Evolutionary conservation across 2,113 vertebrate genomes (phyloP), one percentile per base, ranked within the genome.

Genomic region (Microtus richardsoni): DNA sequence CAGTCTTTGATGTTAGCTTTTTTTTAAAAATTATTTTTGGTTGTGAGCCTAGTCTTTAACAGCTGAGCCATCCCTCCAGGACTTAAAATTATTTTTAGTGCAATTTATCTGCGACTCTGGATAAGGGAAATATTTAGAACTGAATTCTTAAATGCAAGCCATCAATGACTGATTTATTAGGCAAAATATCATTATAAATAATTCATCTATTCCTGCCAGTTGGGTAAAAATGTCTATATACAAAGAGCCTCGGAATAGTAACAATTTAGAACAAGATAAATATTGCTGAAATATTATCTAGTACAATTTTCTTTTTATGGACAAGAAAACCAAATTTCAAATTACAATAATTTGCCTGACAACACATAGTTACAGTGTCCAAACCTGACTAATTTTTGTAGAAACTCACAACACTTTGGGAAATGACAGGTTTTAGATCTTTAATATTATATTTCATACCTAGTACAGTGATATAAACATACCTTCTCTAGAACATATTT

Each of bases 121-220:
- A 92, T 80, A 83, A 66, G 10, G 75, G 17, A 91, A 92, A 71
- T 16, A 49, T 60, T 36, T 89, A 41, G 39, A 84, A 7, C 2
- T 88, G 62, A 93, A 9, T 64, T 58, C 19, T 75, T 89, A 60
- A 91, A 91, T 36, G 7, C 4, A 84, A 87, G 36, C 19, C 39
- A 88, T 84, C 26, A 58, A 77, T 89, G 68, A 74, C 86, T 86
- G 89, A 91, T 94, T 88, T 91, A 33, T 52, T 92, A 70, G 39
- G 21, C 93, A 79, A 66, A 14, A 91, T 62, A 93, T 93, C 22
- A n/a, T 49, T 95, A 77, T 84, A 93, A 95, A 83, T 83, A 91
- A 91, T 60, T 36, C 17, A 68, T 74, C 26, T 30, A 74, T 89
- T 73, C 3, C 4, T 89, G 49, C 6, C 1, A 39, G 16, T 14